Evolutionary conservation across 2,113 vertebrate species (phyloP).

Genomic region (Sula dactylatra): DNA sequence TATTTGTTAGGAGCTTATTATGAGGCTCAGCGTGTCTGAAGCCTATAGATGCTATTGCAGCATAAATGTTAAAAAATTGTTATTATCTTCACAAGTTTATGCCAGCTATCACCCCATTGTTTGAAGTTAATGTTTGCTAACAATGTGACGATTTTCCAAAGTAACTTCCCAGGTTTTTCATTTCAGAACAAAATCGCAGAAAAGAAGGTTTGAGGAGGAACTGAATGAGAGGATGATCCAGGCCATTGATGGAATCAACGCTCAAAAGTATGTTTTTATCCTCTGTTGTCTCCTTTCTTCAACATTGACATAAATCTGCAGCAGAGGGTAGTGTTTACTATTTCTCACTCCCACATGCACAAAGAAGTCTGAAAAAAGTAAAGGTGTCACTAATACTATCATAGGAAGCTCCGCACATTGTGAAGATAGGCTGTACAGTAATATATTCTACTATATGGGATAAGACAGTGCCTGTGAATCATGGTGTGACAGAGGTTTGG

Average conservation of each 20-base stretch:
- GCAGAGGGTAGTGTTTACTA: background rate
- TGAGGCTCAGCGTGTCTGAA: background rate
- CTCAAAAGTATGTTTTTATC: conserved; percentile 87
- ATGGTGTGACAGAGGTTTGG: background rate
- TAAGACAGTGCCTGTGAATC: background rate
- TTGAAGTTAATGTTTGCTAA: background rate
- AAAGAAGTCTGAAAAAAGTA: background rate
- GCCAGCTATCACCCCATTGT: background rate
- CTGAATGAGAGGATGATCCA: conserved; percentile 96
- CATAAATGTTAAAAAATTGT: background rate
- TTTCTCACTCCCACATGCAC: background rate
- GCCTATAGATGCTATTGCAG: background rate
- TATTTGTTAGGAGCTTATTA: background rate
- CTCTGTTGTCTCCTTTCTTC: background rate
- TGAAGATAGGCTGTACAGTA: background rate
- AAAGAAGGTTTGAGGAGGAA: conserved; percentile 96
- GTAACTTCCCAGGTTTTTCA: background rate
- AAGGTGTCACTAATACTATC: background rate
- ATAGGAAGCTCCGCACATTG: background rate
- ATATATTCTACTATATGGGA: background rate
- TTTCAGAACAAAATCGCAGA: conserved; percentile 94
- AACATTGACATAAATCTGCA: background rate
- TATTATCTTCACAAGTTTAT: background rate
- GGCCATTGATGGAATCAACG: conserved; percentile 96
- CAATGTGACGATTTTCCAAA: background rate